These are phyloP conservation scores for Eurosta solidaginis DNA, from an alignment of 1,140 invertebrate genomes.

Conservation along the genomic window DNA sequence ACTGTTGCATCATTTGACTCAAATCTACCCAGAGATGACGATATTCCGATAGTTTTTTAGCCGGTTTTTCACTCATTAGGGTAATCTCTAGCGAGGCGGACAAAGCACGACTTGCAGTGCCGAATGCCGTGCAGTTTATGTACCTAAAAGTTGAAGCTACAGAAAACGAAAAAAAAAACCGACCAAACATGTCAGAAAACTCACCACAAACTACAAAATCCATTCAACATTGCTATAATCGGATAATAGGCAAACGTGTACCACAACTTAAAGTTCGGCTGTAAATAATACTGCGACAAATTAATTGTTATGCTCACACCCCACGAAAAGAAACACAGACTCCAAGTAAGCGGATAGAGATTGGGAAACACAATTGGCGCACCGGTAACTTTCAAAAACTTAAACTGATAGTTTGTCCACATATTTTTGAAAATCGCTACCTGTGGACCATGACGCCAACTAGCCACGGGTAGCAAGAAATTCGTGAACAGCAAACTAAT, in stretches of 20 bases:
- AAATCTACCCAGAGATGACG: slow-evolving; percentile 71
- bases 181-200: background rate
- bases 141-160: slow-evolving; percentile 35
- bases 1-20: slow-evolving; percentile 74
- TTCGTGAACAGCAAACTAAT: slow-evolving; percentile 72
- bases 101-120: slow-evolving; percentile 66
- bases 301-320: slow-evolving; percentile 66
- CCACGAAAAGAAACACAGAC: slow-evolving; percentile 68
- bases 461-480: slow-evolving; percentile 69
- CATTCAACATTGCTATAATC: slow-evolving; percentile 71
- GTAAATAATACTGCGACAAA: slow-evolving; percentile 69
- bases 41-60: slow-evolving; percentile 67
- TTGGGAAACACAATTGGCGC: slow-evolving; percentile 68
- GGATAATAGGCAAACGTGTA: slow-evolving; percentile 72
- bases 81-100: slow-evolving; percentile 66
- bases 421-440: slow-evolving; percentile 74
- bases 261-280: slow-evolving; percentile 70
- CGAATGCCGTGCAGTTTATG: slow-evolving; percentile 71
- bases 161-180: background rate
- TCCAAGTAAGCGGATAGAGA: slow-evolving; percentile 66
- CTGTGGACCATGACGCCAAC: slow-evolving; percentile 69
- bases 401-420: slow-evolving; percentile 73
- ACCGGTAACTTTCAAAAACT: slow-evolving; percentile 69
- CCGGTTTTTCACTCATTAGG: slow-evolving; percentile 65
- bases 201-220: slow-evolving; percentile 69